A percentile compares a stretch with the other conserved stretches of the same genome.
These are phyloP conservation scores for Prionace glauca DNA, from an alignment of 2,797 vertebrate species.

Conservation along the genomic window DNA sequence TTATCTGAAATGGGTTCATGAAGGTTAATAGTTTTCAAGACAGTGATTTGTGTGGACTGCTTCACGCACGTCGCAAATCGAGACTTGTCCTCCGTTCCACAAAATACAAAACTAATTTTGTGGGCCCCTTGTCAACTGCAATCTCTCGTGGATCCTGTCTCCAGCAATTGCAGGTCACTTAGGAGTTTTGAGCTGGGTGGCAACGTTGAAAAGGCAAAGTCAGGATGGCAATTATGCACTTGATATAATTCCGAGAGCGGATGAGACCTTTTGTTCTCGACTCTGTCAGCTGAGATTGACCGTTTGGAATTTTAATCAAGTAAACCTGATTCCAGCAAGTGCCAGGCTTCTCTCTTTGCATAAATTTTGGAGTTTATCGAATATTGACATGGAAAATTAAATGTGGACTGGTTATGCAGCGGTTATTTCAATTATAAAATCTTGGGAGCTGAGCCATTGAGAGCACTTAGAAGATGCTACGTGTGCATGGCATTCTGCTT, in stretches of 20 bases:
- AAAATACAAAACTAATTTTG: not conserved
- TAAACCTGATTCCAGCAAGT: not conserved
- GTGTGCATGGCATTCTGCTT: not conserved
- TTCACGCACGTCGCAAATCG: conserved; percentile 42
- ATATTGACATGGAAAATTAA: not conserved
- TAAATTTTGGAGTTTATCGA: not conserved
- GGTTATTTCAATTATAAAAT: not conserved
- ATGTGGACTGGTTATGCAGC: not conserved
- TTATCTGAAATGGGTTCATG: conserved; percentile 46
- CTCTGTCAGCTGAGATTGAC: not conserved
- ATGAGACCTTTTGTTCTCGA: conserved; percentile 4
- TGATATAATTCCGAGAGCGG: conserved; percentile 24
- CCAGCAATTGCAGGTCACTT: conserved; percentile 20
- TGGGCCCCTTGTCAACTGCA: not conserved
- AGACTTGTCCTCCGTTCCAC: not conserved
- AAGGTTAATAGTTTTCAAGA: conserved; percentile 50
- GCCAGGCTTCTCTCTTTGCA: not conserved
- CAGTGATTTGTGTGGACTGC: conserved; percentile 51
- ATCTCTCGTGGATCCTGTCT: not conserved
- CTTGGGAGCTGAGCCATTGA: not conserved
- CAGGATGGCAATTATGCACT: not conserved
- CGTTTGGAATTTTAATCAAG: conserved; percentile 3
- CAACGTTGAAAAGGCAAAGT: conserved; percentile 5
- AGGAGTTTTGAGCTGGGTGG: no score
- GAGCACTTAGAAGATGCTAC: not conserved